Percentiles rank a stretch among this genome's conserved stretches.
Conservation (phyloP, 2,888 invertebrate genomes). For the Parnassius mnemosyne region DNA sequence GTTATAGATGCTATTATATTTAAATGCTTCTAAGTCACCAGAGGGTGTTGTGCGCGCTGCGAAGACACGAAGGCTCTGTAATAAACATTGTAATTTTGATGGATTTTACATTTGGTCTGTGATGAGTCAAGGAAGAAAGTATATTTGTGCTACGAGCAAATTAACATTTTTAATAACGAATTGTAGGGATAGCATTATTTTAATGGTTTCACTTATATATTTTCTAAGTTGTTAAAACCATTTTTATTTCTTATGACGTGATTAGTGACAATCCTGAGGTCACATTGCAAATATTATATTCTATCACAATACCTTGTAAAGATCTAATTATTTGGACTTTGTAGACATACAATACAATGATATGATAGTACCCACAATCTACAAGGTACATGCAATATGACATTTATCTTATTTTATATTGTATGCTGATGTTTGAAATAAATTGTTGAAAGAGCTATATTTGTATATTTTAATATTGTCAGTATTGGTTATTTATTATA, state of each 20-base stretch:
- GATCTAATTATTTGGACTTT: slow-evolving; percentile 43
- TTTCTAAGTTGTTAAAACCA: slow-evolving; percentile 76
- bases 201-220: slow-evolving; percentile 71
- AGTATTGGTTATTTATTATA: slow-evolving; percentile 43
- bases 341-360: slow-evolving; percentile 43
- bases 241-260: slow-evolving; percentile 72
- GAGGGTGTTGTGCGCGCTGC: slow-evolving; percentile 54
- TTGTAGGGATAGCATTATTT: slow-evolving; percentile 72
- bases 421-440: slow-evolving; percentile 62
- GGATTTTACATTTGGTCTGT: slow-evolving; percentile 73
- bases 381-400: slow-evolving; percentile 58
- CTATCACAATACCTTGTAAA: slow-evolving; percentile 53
- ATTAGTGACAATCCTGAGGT: slow-evolving; percentile 67
- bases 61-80: slow-evolving; percentile 42
- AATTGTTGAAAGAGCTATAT: slow-evolving; percentile 55
- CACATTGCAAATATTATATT: slow-evolving; percentile 56
- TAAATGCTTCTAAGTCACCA: slow-evolving; percentile 77
- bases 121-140: slow-evolving; percentile 70
- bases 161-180: slow-evolving; percentile 74
- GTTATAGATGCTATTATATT: slow-evolving; percentile 79
- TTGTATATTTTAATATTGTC: slow-evolving; percentile 35
- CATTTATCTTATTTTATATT: slow-evolving; percentile 58
- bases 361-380: slow-evolving; percentile 54
- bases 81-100: slow-evolving; percentile 57
- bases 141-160: slow-evolving; percentile 77